phyloP scores from a whole-genome alignment of 2,888 invertebrate species.

The Eupithecia pulchellata region DNA sequence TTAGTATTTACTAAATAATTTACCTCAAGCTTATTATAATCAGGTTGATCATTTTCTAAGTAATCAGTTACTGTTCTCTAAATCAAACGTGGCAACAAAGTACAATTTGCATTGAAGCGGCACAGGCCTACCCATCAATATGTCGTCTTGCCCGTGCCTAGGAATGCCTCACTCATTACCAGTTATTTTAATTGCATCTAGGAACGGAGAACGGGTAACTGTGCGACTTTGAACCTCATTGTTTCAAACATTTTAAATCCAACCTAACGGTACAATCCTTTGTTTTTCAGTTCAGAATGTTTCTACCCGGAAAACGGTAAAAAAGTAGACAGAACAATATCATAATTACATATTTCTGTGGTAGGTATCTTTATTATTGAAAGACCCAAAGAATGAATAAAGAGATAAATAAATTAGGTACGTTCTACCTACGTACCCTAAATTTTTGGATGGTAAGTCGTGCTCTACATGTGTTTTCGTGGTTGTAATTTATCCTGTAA shows the following conservation, averaged over 20 bases:
- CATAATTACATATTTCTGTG: neutral
- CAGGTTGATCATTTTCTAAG: neutral
- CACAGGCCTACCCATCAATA: conserved; percentile 47
- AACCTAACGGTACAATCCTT: neutral
- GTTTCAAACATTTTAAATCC: conserved; percentile 17
- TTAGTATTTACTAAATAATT: too few species aligned
- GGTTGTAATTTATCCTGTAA: neutral
- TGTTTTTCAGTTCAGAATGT: neutral
- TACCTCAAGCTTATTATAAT: neutral
- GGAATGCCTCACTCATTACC: conserved; percentile 70
- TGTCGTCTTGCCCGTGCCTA: conserved; percentile 57
- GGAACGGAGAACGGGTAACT: conserved; percentile 50
- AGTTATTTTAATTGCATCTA: conserved; percentile 70
- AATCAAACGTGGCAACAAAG: neutral
- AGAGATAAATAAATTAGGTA: neutral
- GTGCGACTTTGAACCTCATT: conserved; percentile 42
- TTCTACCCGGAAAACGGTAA: neutral
- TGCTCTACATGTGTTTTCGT: neutral
- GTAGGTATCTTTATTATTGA: neutral
- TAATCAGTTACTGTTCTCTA: neutral
- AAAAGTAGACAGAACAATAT: neutral
- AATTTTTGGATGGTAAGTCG: neutral
- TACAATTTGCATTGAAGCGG: conserved; percentile 18
- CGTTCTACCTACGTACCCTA: too few species aligned
- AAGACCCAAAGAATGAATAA: neutral